Evolutionary conservation across 2,888 invertebrate genomes (phyloP).

Genomic region (Callyntrura guangdongensis): DNA sequence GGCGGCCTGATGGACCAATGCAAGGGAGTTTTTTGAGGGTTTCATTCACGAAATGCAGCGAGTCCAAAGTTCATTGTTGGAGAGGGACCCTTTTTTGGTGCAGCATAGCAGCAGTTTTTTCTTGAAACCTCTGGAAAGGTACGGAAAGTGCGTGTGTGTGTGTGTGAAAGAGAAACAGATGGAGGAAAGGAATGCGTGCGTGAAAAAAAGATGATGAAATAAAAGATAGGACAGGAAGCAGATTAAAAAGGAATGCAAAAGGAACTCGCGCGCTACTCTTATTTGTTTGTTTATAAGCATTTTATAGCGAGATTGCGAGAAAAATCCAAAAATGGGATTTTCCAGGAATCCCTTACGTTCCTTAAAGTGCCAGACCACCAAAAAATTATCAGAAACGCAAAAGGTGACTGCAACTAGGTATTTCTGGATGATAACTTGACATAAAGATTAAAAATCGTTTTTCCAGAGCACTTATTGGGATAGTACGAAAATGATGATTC

Average conservation of each 20-base stretch:
- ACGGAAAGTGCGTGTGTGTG: slow-evolving; percentile 31
- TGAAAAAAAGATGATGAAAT: slow-evolving; percentile 6
- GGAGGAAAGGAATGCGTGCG: slow-evolving; percentile 7
- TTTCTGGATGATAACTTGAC: slow-evolving; percentile 22
- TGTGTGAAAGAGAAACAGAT: too few relatives aligned
- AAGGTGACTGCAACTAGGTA: background rate
- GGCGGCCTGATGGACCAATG: background rate
- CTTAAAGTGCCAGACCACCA: background rate
- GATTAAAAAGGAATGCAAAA: background rate
- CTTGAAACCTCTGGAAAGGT: slow-evolving; percentile 1
- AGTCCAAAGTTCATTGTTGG: slow-evolving; percentile 10
- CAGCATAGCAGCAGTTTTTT: background rate
- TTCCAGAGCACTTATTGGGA: background rate
- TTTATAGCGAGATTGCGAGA: background rate
- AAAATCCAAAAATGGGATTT: slow-evolving; percentile 37
- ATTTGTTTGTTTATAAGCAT: slow-evolving; percentile 4
- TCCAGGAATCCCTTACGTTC: slow-evolving; percentile 17
- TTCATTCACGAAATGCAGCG: slow-evolving; percentile 3
- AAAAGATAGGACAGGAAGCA: slow-evolving; percentile 1
- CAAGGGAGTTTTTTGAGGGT: background rate
- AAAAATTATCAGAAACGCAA: background rate
- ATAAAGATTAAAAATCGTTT: background rate
- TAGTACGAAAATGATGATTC: too few relatives aligned
- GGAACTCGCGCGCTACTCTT: background rate
- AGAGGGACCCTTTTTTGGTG: background rate